Conservation (phyloP, 30 jellyfish, hydroid and myxozoan species). For the Turritopsis dohrnii region DNA sequence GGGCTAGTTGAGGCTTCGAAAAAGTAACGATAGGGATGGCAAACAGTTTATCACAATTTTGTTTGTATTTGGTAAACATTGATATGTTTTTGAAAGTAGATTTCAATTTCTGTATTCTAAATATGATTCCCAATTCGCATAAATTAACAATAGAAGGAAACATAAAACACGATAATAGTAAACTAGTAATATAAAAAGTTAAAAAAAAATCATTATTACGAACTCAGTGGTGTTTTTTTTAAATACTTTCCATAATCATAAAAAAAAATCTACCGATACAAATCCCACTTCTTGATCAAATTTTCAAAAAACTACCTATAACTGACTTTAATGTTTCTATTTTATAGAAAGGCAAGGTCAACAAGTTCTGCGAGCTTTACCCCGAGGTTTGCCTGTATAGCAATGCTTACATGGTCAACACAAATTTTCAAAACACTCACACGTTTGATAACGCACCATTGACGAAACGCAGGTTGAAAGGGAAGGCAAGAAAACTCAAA, state of each 20-base stretch:
- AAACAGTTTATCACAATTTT: not conserved
- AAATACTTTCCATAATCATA: too few species aligned
- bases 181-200: too few species aligned
- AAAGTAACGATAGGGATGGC: not conserved
- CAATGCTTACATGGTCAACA: not conserved
- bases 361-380: not conserved
- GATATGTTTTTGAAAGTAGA: not conserved
- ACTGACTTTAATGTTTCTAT: not conserved
- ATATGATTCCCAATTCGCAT: not conserved
- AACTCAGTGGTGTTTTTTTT: too few species aligned
- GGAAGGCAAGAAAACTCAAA: not conserved
- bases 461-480: not conserved
- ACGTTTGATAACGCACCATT: not conserved
- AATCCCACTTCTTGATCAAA: too few species aligned
- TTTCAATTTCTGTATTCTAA: not conserved
- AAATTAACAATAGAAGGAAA: too few species aligned
- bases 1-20: not conserved
- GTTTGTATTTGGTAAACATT: not conserved
- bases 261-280: too few species aligned
- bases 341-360: not conserved
- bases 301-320: too few species aligned
- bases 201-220: too few species aligned
- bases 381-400: not conserved
- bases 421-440: not conserved
- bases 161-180: too few species aligned